Conservation (phyloP, 2,888 invertebrate species). For the Limnephilus marmoratus region DNA sequence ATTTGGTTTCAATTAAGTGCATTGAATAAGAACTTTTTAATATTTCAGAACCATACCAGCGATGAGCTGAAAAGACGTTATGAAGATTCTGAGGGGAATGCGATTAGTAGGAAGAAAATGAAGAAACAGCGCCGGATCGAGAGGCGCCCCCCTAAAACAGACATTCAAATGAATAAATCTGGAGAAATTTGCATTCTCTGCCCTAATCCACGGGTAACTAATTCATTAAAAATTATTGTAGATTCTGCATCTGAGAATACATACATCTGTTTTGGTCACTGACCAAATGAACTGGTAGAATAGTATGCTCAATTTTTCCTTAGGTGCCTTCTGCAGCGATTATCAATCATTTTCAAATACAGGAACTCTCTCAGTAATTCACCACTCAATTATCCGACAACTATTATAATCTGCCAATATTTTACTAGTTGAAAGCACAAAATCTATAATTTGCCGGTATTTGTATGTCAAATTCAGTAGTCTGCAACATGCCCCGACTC, state of each 20-base stretch:
- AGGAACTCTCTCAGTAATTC: no score
- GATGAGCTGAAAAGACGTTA: slow-evolving; percentile 77
- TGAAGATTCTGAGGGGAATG: slow-evolving; percentile 82
- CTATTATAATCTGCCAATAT: no score
- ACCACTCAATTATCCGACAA: no score
- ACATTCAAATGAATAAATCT: slow-evolving; percentile 75
- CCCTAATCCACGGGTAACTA: slow-evolving; percentile 85
- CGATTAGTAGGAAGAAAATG: slow-evolving; percentile 89
- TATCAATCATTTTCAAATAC: no score
- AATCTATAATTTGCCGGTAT: no score
- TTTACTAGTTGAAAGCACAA: no score
- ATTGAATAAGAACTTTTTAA: not conserved
- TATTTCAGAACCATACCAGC: slow-evolving; percentile 69
- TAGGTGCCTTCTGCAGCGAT: no score
- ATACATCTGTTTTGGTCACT: no score
- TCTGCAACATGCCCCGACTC: no score
- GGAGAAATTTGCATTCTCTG: slow-evolving; percentile 83
- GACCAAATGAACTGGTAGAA: no score
- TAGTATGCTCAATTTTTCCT: no score
- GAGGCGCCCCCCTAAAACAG: slow-evolving; percentile 83
- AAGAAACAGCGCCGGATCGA: slow-evolving; percentile 87
- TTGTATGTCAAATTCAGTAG: no score
- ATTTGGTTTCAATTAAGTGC: not conserved
- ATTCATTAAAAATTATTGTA: not conserved
- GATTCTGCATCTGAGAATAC: not conserved